Evolutionary conservation across 2,113 vertebrate genomes (phyloP).

Genomic region (Redunca redunca): DNA sequence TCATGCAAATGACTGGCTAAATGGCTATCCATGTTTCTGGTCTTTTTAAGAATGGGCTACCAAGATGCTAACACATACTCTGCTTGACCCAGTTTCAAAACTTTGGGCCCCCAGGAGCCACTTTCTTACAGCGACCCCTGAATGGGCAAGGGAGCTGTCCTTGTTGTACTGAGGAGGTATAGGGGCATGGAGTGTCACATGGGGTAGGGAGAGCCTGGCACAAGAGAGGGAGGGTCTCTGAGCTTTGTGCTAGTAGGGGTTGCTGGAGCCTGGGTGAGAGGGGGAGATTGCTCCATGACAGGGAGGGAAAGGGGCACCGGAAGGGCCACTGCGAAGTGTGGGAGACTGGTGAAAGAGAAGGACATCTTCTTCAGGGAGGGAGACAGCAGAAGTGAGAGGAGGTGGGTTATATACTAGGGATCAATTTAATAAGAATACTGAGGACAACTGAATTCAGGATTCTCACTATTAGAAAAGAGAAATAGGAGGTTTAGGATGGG

Average conservation of each 20-base stretch:
- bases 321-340: not conserved
- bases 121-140: not conserved
- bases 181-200: not conserved
- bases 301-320: fast-evolving
- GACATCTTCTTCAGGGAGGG: not conserved
- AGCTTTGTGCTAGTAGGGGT: not conserved
- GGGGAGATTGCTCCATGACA: not conserved
- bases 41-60: not conserved
- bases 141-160: not conserved
- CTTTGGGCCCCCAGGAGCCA: too few species aligned
- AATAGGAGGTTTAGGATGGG: not conserved
- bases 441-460: not conserved
- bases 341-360: not conserved
- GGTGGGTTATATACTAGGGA: not conserved
- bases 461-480: not conserved
- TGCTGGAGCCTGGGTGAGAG: not conserved
- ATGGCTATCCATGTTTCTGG: not conserved
- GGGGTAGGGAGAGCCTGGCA: not conserved
- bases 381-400: not conserved
- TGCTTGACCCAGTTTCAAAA: not conserved
- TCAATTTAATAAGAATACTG: not conserved
- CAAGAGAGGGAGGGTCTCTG: not conserved
- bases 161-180: fast-evolving
- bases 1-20: not conserved
- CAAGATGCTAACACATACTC: not conserved